Conservation (phyloP, 2,113 vertebrate genomes). For the Carollia perspicillata region DNA sequence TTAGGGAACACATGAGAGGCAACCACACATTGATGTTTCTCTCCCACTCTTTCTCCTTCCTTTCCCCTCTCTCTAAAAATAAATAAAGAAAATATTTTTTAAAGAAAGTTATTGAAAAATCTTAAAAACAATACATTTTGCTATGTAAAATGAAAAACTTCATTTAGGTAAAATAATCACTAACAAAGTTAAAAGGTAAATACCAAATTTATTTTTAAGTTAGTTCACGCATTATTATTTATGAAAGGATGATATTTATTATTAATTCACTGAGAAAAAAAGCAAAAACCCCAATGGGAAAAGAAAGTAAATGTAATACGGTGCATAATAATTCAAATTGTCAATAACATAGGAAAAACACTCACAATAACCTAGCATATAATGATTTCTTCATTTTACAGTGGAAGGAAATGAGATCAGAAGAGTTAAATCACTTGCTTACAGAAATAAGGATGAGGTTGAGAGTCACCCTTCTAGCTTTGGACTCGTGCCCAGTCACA, state of each 20-base stretch:
- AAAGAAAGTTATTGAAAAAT: neutral
- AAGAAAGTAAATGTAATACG: conserved; percentile 4
- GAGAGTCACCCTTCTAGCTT: neutral
- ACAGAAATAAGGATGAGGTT: neutral
- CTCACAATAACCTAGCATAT: neutral
- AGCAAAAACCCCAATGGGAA: neutral
- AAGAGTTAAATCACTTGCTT: neutral
- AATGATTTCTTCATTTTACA: neutral
- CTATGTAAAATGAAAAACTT: neutral
- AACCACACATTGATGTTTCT: no score
- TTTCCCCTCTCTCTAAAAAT: no score
- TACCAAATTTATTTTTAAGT: neutral
- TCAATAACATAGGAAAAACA: neutral
- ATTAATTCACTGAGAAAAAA: neutral
- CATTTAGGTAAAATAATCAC: neutral
- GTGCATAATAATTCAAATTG: neutral
- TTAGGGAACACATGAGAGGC: no score
- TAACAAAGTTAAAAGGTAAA: neutral
- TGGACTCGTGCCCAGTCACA: neutral
- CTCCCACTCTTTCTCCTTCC: no score
- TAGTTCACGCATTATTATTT: neutral
- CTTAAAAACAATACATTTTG: neutral
- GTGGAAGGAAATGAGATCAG: neutral
- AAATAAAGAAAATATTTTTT: no score
- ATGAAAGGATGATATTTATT: neutral